Conservation (phyloP, 2,113 vertebrate species). For the Nasalis larvatus region DNA sequence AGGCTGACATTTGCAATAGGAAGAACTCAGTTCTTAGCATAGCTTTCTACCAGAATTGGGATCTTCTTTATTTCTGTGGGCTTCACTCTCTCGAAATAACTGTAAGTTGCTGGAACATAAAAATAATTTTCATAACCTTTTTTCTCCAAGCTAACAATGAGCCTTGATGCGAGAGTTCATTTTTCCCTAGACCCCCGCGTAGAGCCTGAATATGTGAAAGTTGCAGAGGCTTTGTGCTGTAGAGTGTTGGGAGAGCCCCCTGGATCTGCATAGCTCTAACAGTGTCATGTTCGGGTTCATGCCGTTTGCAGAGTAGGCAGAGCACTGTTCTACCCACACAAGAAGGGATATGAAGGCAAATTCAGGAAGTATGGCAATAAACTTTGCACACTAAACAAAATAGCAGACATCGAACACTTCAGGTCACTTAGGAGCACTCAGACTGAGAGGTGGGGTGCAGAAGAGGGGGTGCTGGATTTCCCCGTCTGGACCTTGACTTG, state of each 20-base stretch:
- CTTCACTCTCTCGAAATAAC: not conserved
- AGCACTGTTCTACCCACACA: not conserved
- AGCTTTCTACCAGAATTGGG: not conserved
- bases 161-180: not conserved
- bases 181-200: not conserved
- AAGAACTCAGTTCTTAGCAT: not conserved
- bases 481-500: not conserved
- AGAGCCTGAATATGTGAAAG: not conserved
- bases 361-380: not conserved
- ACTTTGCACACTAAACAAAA: not conserved
- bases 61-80: not conserved
- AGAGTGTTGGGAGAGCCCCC: not conserved
- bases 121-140: not conserved
- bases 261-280: not conserved
- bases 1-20: not conserved
- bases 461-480: too few relatives aligned
- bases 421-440: fast-evolving
- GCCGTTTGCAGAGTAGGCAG: not conserved
- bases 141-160: not conserved
- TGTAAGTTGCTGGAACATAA: not conserved
- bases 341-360: not conserved
- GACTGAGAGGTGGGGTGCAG: not conserved
- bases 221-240: not conserved
- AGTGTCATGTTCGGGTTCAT: not conserved
- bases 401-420: not conserved